Base-by-base conservation (phyloP, 37 sponge, comb jelly and placozoan species). In the Cliona cf. orientalis region DNA sequence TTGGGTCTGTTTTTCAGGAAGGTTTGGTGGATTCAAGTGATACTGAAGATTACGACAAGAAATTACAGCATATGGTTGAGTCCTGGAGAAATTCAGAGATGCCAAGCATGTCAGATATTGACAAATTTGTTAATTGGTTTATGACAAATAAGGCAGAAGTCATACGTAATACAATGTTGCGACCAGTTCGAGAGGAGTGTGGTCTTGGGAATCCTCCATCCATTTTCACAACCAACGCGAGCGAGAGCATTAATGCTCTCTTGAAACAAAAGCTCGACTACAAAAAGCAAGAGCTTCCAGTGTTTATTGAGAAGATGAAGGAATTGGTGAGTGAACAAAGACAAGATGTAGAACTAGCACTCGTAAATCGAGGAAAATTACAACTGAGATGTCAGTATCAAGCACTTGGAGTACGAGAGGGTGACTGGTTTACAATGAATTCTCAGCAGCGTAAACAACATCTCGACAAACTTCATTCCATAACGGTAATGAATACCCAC, bases 191-290 rank as follows among this genome's bases (percentile, higher is more conserved):
- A 43, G 49, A 71, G 65, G 79, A 85, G 44, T 68, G 65, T 60
- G 72, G 79, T 58, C 58, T 85, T 32, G 79, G 86, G 11, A 57
- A 46, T 43, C 77, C 86, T 44, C 86, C 86, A 58, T 49, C 55
- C 1, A 58, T 29, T 25, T 85, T 85, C 53, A 84, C 84, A 4
- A 85, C 86, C 0, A 85, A 85, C 58, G 31, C 78, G 19, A 85
- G 86, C 39, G 78, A 80, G 34, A 80, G 41, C 21, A 77, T 57
- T 37, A 85, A 85, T 85, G 71, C 72, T 33, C 28, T 85, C 1
- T 66, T 85, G 29, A 85, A 85, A n/a, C 61, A 44, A 26, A 85
- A 85, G 35, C 55, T 85, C 12, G 66, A 85, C 53, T 85, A 85
- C 79, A 67, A 85, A 71, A 53, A 77, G 3, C 61, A 5, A 37